Conservation (phyloP, 1,140 invertebrate genomes). For the Thalassaphorura encarpata region DNA sequence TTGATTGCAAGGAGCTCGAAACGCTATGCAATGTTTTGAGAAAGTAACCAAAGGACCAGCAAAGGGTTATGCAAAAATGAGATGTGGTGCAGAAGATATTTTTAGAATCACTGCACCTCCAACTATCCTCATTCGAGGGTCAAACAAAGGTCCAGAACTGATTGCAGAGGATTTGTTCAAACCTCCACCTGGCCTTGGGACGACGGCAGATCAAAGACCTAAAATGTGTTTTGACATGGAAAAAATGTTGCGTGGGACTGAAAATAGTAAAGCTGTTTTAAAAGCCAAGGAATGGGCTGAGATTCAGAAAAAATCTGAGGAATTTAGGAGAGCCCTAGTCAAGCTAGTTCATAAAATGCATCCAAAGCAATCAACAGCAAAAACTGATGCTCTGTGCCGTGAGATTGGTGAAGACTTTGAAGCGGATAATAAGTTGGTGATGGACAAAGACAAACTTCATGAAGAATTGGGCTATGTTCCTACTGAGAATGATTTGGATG, state of each 20-base stretch:
- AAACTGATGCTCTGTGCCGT: neutral
- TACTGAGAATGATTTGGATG: constrained; percentile 47
- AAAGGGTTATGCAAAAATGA: neutral
- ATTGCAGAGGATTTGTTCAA: constrained; percentile 23
- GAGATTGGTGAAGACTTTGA: neutral
- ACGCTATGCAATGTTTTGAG: neutral
- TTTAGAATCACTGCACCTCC: constrained; percentile 17
- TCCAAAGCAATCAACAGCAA: constrained; percentile 4
- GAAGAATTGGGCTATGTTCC: constrained; percentile 18
- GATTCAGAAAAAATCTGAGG: constrained; percentile 62
- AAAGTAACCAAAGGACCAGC: neutral
- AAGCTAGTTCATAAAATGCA: constrained; percentile 50
- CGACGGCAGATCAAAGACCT: neutral
- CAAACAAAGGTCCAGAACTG: constrained; percentile 19
- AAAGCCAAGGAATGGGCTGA: constrained; percentile 47
- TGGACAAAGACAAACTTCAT: constrained; percentile 1
- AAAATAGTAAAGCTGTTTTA: too few species aligned
- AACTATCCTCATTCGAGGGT: constrained; percentile 8
- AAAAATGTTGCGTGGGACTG: neutral
- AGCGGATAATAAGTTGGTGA: neutral
- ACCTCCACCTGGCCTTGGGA: constrained; percentile 10
- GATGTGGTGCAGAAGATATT: too few species aligned
- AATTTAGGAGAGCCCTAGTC: constrained; percentile 67
- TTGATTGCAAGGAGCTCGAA: neutral
- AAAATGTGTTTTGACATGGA: constrained; percentile 16